A percentile compares a stretch with the other conserved stretches of the same genome.
phyloP scores from a whole-genome alignment of 2,113 vertebrate genomes.

The Cepphus grylle region DNA sequence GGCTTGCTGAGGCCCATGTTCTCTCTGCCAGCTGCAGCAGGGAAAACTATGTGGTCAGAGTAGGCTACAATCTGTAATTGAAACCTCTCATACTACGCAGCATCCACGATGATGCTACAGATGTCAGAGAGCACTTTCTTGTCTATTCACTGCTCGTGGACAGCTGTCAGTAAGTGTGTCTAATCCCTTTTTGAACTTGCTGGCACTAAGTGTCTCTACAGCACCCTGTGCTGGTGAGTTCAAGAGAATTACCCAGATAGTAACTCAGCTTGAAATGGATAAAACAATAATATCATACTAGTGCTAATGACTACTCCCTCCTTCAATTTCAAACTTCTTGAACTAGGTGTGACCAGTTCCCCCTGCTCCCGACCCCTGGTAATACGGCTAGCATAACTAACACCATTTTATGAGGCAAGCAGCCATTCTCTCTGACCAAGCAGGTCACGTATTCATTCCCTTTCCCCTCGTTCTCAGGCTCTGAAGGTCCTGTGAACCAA shows the following conservation, averaged over 20 bases:
- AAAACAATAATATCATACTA: not conserved
- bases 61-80: not conserved
- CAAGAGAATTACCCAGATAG: not conserved
- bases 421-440: not conserved
- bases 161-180: not conserved
- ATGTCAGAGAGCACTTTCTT: not conserved
- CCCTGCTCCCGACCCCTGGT: not conserved
- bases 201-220: not conserved
- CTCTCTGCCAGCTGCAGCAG: not conserved
- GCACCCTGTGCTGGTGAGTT: not conserved
- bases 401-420: not conserved
- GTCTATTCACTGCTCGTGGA: not conserved
- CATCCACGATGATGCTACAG: not conserved
- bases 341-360: not conserved
- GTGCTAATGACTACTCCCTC: not conserved
- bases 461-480: not conserved
- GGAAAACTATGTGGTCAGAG: not conserved
- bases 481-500: not conserved
- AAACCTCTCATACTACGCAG: not conserved
- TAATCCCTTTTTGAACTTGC: not conserved
- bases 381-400: not conserved
- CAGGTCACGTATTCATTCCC: fast-evolving
- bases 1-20: fast-evolving
- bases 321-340: not conserved
- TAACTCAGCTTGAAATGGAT: not conserved